These are phyloP conservation scores for Zaprionus camerounensis DNA, from an alignment of 1,140 invertebrate species.

Conservation along the genomic window DNA sequence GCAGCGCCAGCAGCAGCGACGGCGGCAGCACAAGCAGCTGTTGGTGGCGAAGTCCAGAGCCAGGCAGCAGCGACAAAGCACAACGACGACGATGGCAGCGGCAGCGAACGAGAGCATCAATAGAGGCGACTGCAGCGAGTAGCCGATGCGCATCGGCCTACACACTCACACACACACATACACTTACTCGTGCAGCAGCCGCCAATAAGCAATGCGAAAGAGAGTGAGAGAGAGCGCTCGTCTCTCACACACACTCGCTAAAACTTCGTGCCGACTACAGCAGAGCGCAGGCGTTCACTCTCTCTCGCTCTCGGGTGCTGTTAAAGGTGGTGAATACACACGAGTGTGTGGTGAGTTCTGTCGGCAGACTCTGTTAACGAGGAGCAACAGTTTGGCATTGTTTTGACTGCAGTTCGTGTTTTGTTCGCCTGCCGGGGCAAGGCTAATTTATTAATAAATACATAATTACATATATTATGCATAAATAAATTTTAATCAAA, in stretches of 20 bases:
- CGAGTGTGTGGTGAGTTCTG: conserved; percentile 30
- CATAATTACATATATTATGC: background rate
- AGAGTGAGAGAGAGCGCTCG: conserved; percentile 30
- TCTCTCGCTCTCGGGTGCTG: conserved; percentile 5
- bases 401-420: background rate
- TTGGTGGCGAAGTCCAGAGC: no score
- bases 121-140: conserved; percentile 52
- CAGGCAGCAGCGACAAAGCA: conserved; percentile 29
- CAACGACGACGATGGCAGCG: background rate
- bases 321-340: conserved; percentile 30
- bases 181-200: conserved; percentile 9
- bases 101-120: conserved; percentile 27
- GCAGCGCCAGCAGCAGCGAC: background rate
- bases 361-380: conserved; percentile 30
- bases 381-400: conserved; percentile 73
- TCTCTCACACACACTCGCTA: conserved; percentile 33
- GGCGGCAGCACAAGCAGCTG: no score
- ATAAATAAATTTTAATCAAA: background rate
- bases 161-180: conserved; percentile 6
- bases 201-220: conserved; percentile 47
- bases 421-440: background rate
- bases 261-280: conserved; percentile 1
- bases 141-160: conserved; percentile 28
- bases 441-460: background rate
- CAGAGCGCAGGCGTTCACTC: conserved; percentile 58